Base-by-base conservation (phyloP, 2,888 invertebrate species). In the Drosophila cognata region DNA sequence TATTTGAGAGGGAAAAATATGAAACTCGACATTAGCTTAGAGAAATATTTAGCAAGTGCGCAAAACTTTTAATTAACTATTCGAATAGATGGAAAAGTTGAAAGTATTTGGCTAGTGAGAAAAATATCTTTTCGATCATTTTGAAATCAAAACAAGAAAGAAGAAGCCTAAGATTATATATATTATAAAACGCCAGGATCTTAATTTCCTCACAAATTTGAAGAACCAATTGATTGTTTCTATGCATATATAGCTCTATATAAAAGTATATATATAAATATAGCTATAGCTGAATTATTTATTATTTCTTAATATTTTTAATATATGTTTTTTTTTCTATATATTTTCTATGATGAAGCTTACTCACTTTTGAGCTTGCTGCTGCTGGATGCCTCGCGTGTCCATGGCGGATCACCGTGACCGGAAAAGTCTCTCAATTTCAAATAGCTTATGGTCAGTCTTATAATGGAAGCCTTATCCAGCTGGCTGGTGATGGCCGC, bases 321-420 rank as follows among this genome's bases (percentile, higher is more conserved):
- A 46, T 21, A 10, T 6, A 46, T 31, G 7, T 7, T 36, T 13
- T 13, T 13, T 13, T 35, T 21, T 29, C 6, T n/a, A 6, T 6
- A 18, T 33, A 21, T 11, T 21, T 21, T 21, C 21, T 28, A 6
- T 38, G 28, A 59, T 41, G 16, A 0, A 10, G 18, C 2, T 52
- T 84, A 92, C 95, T 94, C 93, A 97, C 97, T 96, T 96, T 97
- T 97, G 81, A 97, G 94, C 94, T 97, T 97, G 93, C 95, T 96
- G 72, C 96, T 95, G 56, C 96, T 95, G 58, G 96, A 96, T 25
- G 95, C 95, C 88, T 97, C 97, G 51, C 97, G 94, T 90, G 95
- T 97, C 99, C 99, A 99, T 93, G 98, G 98, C 28, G 99, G 99
- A 92, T 99, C 98, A 0, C 99, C 99, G 93, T 98, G 98, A 10